Conservation (phyloP, 2,888 invertebrate species). For the Tridacna crocea region DNA sequence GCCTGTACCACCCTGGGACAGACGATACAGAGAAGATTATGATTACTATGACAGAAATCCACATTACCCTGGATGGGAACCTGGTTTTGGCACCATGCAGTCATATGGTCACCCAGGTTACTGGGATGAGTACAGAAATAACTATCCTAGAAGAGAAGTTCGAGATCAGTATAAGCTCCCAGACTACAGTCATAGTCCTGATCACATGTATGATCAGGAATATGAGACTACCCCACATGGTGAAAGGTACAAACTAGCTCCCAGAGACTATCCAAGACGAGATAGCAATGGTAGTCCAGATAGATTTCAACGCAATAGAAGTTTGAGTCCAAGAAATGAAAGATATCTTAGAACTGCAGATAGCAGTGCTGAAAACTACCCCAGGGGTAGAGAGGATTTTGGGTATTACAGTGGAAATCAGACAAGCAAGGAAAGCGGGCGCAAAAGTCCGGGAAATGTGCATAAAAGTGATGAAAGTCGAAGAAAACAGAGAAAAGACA, state of each 20-base stretch:
- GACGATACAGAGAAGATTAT: constrained; percentile 44
- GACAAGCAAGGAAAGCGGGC: constrained; percentile 39
- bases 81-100: constrained; percentile 47
- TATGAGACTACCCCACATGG: constrained; percentile 56
- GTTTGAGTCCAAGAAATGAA: constrained; percentile 51
- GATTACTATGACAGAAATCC: constrained; percentile 46
- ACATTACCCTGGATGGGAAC: neutral
- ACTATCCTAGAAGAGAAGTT: constrained; percentile 40
- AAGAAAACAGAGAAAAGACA: constrained; percentile 37
- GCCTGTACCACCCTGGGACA: constrained; percentile 33
- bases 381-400: constrained; percentile 45
- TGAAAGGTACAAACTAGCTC: constrained; percentile 57
- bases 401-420: constrained; percentile 54
- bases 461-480: constrained; percentile 22
- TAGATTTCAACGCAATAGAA: constrained; percentile 36
- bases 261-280: constrained; percentile 36
- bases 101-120: constrained; percentile 31
- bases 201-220: constrained; percentile 38
- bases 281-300: constrained; percentile 40
- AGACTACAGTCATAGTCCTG: constrained; percentile 33
- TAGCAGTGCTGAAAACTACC: constrained; percentile 55
- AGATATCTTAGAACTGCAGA: constrained; percentile 49
- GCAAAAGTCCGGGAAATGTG: constrained; percentile 11
- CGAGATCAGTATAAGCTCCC: constrained; percentile 29
- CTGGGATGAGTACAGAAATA: constrained; percentile 35